Evolutionary conservation across 2,113 vertebrate species (phyloP).

Genomic region (Pristiophorus japonicus): DNA sequence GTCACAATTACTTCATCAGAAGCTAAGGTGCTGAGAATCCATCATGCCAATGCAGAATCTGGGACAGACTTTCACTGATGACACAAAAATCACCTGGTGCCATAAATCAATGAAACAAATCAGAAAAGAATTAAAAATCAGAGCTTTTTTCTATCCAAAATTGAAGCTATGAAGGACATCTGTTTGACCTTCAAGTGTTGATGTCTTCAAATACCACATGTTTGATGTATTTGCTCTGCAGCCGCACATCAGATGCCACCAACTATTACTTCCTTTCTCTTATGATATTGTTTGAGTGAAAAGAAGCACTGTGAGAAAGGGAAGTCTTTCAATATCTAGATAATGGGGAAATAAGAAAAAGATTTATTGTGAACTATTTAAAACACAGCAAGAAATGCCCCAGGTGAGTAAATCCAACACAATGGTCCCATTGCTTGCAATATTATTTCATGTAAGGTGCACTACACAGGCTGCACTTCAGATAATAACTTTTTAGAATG

Average conservation of each 20-base stretch:
- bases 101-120: not conserved
- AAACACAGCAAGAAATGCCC: not conserved
- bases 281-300: not conserved
- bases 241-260: not conserved
- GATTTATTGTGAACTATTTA: not conserved
- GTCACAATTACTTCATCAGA: too few relatives aligned
- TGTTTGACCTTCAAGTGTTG: not conserved
- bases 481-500: not conserved
- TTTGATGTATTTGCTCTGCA: not conserved
- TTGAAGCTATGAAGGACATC: not conserved
- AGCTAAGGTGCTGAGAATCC: too few relatives aligned
- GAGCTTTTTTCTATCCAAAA: not conserved
- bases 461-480: not conserved
- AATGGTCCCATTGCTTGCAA: not conserved
- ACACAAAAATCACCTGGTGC: not conserved
- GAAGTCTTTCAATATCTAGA: not conserved
- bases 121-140: not conserved
- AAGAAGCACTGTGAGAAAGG: not conserved
- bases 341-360: not conserved
- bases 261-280: not conserved
- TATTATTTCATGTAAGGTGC: not conserved
- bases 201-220: not conserved
- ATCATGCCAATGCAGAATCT: not conserved
- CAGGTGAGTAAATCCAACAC: not conserved
- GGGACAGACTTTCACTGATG: not conserved